Conservation (phyloP, 37 sponge, comb jelly and placozoan genomes). For the Axinella damicornis region DNA sequence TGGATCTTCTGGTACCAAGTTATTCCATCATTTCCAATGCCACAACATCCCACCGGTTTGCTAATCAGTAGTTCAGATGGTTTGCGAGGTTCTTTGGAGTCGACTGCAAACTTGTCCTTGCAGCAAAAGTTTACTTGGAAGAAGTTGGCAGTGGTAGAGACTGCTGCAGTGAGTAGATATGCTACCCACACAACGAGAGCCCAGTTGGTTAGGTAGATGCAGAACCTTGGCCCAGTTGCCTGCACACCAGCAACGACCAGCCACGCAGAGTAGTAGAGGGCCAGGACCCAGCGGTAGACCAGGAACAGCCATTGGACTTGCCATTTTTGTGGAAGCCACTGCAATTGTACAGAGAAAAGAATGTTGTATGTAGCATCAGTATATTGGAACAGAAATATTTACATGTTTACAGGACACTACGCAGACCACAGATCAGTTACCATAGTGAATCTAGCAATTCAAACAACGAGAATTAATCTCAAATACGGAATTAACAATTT, state of each 20-base stretch:
- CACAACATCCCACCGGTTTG: slow-evolving; percentile 34
- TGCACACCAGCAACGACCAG: slow-evolving; percentile 37
- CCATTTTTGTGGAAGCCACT: slow-evolving; percentile 78
- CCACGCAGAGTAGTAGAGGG: slow-evolving; percentile 59
- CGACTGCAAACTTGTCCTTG: background rate
- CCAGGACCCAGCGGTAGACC: slow-evolving; percentile 54
- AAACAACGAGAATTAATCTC: no score
- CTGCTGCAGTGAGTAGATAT: slow-evolving; percentile 57
- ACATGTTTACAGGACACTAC: no score
- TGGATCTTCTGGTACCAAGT: slow-evolving; percentile 79
- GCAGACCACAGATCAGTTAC: no score
- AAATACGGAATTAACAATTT: no score
- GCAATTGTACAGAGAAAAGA: no score
- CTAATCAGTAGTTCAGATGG: background rate
- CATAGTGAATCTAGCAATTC: no score
- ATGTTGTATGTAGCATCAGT: no score
- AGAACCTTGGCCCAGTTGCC: slow-evolving; percentile 42
- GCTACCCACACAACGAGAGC: slow-evolving; percentile 16
- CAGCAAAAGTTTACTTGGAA: slow-evolving; percentile 8
- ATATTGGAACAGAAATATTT: no score
- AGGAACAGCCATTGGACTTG: slow-evolving; percentile 55
- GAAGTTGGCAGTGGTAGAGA: slow-evolving; percentile 31
- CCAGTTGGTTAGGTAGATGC: slow-evolving; percentile 87
- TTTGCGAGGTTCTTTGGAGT: no score
- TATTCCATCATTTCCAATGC: background rate